Conservation (phyloP, 2,888 invertebrate species). For the Amblyjoppa fuscipennis region DNA sequence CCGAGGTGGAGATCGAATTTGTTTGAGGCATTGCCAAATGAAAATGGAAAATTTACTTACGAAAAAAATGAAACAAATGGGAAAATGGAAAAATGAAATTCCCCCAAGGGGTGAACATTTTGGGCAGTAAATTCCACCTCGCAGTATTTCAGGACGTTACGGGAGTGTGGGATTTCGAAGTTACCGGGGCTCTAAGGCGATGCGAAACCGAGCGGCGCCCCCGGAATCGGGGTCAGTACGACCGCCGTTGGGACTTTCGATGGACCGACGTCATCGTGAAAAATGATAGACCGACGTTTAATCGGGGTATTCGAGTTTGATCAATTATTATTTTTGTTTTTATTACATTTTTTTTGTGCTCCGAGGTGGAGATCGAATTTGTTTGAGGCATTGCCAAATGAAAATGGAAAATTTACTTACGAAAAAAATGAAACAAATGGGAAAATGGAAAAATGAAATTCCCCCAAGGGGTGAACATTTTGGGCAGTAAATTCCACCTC, state of each 20-base stretch:
- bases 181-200: slow-evolving; percentile 17
- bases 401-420: too few species aligned
- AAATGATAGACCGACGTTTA: neutral
- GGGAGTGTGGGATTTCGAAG: slow-evolving; percentile 58
- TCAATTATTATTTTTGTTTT: neutral
- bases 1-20: neutral
- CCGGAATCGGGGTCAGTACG: slow-evolving; percentile 29
- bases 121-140: too few species aligned
- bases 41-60: too few species aligned
- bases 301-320: neutral
- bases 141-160: too few species aligned
- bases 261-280: neutral
- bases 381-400: neutral
- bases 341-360: neutral
- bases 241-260: neutral
- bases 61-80: too few species aligned
- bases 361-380: neutral
- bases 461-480: too few species aligned
- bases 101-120: too few species aligned
- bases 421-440: too few species aligned
- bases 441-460: too few species aligned
- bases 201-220: slow-evolving; percentile 56
- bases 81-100: too few species aligned
- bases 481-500: too few species aligned
- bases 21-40: neutral